Evolutionary conservation across 2,797 vertebrate genomes (phyloP).

Genomic region (Ctenochaetus hawaiiensis): DNA sequence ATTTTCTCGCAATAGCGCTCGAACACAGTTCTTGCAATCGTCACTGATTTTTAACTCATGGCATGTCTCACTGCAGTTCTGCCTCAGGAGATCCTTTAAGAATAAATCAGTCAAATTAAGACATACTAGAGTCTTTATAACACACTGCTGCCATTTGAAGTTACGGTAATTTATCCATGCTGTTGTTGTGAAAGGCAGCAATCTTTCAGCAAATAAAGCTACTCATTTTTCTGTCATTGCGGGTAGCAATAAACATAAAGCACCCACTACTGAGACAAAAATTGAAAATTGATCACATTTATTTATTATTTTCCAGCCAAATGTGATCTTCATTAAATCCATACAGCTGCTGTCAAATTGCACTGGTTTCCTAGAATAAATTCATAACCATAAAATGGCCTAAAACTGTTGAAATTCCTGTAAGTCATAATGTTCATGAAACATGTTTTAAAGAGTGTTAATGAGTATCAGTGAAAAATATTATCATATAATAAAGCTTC

Average conservation of each 20-base stretch:
- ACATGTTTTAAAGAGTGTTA: no score
- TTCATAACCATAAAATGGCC: no score
- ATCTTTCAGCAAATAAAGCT: neutral
- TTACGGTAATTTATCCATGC: slow-evolving; percentile 27
- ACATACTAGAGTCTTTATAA: slow-evolving; percentile 18
- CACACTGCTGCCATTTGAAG: slow-evolving; percentile 27
- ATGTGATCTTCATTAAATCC: slow-evolving; percentile 8
- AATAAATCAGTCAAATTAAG: slow-evolving; percentile 47
- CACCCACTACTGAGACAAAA: slow-evolving; percentile 1
- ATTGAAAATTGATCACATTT: neutral
- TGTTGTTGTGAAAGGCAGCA: slow-evolving; percentile 20
- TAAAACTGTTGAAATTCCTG: no score
- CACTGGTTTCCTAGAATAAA: neutral
- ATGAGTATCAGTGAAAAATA: no score
- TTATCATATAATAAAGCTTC: no score
- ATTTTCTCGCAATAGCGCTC: slow-evolving; percentile 20
- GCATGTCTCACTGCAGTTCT: slow-evolving; percentile 19
- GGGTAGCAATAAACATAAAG: neutral
- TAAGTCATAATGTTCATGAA: no score
- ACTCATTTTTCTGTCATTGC: neutral
- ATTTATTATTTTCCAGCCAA: neutral
- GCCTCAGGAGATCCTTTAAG: slow-evolving; percentile 27
- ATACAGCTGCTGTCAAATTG: neutral
- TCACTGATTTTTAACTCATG: slow-evolving; percentile 19
- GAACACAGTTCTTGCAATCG: slow-evolving; percentile 17